A percentile compares a stretch with the other conserved stretches of the same genome.
Conservation (phyloP, 1,140 invertebrate genomes). For the Euura saliciscinereae region DNA sequence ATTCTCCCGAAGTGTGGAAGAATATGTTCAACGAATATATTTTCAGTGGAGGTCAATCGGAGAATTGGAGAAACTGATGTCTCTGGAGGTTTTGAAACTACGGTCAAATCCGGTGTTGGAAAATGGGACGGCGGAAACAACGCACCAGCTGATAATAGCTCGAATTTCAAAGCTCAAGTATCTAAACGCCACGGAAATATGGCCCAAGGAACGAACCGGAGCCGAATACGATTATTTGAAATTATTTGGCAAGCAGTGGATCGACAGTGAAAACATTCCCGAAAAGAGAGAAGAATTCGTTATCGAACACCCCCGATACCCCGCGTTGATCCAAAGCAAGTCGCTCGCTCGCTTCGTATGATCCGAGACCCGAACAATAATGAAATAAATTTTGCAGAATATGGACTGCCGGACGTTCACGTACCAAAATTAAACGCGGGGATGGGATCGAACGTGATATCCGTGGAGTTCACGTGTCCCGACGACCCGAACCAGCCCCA, state of each 20-base stretch:
- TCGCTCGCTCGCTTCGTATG: conserved; percentile 19
- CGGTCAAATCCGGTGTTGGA: conserved; percentile 75
- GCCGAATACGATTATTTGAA: conserved; percentile 90
- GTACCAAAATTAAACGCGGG: conserved; percentile 67
- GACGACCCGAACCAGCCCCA: conserved; percentile 62
- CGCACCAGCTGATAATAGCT: conserved; percentile 76
- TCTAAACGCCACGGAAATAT: conserved; percentile 74
- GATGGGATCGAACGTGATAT: conserved; percentile 75
- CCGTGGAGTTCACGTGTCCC: conserved; percentile 63
- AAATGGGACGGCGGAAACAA: conserved; percentile 71
- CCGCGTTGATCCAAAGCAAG: conserved; percentile 64
- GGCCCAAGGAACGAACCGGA: conserved; percentile 73
- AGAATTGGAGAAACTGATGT: conserved; percentile 80
- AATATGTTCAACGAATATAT: conserved; percentile 24
- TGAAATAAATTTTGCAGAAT: conserved; percentile 66
- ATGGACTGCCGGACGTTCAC: conserved; percentile 78
- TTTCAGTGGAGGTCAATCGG: conserved; percentile 80
- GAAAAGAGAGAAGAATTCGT: conserved; percentile 66
- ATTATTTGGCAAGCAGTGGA: conserved; percentile 76
- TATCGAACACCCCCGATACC: conserved; percentile 76
- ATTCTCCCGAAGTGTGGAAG: not conserved
- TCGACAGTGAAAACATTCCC: conserved; percentile 60
- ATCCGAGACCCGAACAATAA: conserved; percentile 19
- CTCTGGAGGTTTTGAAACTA: conserved; percentile 75
- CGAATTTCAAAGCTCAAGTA: conserved; percentile 68